Base-by-base conservation (phyloP, 2,888 invertebrate genomes). In the Aricia artaxerxes region DNA sequence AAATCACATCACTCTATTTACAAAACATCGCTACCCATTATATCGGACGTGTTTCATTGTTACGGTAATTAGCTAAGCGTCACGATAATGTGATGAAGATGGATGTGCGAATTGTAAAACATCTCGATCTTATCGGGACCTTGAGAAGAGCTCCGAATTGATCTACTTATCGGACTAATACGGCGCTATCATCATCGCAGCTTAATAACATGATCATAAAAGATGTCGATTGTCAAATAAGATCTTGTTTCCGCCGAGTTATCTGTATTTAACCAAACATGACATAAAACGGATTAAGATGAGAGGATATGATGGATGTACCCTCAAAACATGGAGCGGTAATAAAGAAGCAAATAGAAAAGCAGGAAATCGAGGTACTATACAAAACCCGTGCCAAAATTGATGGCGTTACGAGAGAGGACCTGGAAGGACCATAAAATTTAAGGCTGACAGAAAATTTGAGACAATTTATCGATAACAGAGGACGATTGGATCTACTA, bases 81-180 rank as follows among this genome's bases (percentile, higher is more conserved):
- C 75, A 57, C 53, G 76, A 31, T 31, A 76, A 35, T 53, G n/a
- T 9, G 49, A 73, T 44, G 31, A 76, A 76, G 76, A 76, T 76
- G 31, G 53, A 76, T 76, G 31, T 49, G 35, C 57, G 57, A 76
- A 76, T 24, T 76, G 76, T 35, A 35, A 76, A 76, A 49, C 35
- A 38, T 53, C 76, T 31, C 57, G 53, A 35, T 76, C 88, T 93
- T 92, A 93, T 93, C 93, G 84, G 85, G 87, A 83, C 92, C 92
- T 92, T 92, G 90, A 87, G 88, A 89, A 88, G 88, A 90, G 86
- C 87, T 85, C 84, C 84, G 86, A 87, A 88, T 87, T 86, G 82
- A 87, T 86, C 86, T 85, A 84, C 88, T 91, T 91, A 92, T 92
- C 91, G 88, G 90, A 91, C 92, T 91, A 90, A 88, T 86, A 86